Percentiles rank a stretch among this genome's conserved stretches.
These are phyloP conservation scores for Leucophora obtusa DNA, from an alignment of 2,888 invertebrate species.

Conservation along the genomic window DNA sequence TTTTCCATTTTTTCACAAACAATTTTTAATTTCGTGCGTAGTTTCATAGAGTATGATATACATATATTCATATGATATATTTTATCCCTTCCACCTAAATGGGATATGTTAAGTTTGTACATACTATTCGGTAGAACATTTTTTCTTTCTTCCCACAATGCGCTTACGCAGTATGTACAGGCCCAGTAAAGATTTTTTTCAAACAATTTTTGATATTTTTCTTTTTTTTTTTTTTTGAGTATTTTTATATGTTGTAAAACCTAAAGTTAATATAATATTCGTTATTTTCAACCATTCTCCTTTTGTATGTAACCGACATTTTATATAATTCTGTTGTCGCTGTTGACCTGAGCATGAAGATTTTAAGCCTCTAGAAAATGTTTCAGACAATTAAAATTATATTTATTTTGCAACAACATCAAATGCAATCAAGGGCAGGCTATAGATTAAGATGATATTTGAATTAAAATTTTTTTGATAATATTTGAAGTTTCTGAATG, in stretches of 20 bases:
- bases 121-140: conserved; percentile 4
- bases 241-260: conserved; percentile 44
- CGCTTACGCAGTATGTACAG: conserved; percentile 32
- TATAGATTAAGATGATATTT: conserved; percentile 12
- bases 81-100: not conserved
- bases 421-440: not conserved
- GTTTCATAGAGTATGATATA: conserved; percentile 1
- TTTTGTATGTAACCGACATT: conserved; percentile 48
- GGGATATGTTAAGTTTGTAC: not conserved
- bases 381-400: conserved; percentile 20
- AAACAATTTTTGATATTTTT: conserved; percentile 37
- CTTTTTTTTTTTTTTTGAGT: conserved; percentile 31
- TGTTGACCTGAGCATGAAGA: not conserved
- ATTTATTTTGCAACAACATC: conserved; percentile 5
- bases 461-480: conserved; percentile 9
- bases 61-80: no score
- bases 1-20: conserved; percentile 22
- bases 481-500: not conserved
- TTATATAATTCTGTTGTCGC: not conserved
- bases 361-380: conserved; percentile 9
- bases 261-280: conserved; percentile 68
- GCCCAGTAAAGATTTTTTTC: conserved; percentile 28
- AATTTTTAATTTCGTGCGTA: conserved; percentile 63
- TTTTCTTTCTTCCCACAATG: conserved; percentile 29
- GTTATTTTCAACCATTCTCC: conserved; percentile 58